phyloP scores from a whole-genome alignment of 2,888 invertebrate genomes.

The Bugula neritina region DNA sequence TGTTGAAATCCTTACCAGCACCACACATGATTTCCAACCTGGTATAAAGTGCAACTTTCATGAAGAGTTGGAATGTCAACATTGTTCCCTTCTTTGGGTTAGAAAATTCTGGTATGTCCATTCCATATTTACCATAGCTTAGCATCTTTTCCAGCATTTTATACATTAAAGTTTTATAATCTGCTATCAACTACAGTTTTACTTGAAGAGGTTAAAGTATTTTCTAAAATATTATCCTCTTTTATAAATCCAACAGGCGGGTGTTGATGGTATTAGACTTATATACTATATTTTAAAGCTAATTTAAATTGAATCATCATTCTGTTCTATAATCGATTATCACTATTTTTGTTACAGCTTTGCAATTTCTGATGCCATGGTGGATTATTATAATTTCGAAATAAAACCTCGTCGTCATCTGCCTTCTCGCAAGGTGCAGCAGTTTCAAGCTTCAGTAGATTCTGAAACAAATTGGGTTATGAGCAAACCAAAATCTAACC shows the following conservation, averaged over 20 bases:
- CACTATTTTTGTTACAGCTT: conserved; percentile 35
- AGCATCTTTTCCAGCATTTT: no score
- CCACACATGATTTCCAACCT: conserved; percentile 36
- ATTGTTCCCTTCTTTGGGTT: conserved; percentile 38
- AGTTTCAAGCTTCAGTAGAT: neutral
- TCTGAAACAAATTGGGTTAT: neutral
- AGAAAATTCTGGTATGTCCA: conserved; percentile 37
- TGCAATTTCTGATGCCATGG: conserved; percentile 37
- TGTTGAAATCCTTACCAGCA: conserved; percentile 34
- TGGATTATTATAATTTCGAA: conserved; percentile 33
- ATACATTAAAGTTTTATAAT: no score
- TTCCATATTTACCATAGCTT: no score
- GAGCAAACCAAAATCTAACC: neutral
- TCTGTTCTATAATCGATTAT: no score
- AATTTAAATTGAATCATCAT: no score
- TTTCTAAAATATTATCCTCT: no score
- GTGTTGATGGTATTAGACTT: no score
- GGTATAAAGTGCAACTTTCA: conserved; percentile 37
- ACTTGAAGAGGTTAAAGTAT: no score
- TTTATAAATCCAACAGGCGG: no score
- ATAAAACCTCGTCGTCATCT: conserved; percentile 31
- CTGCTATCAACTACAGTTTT: no score
- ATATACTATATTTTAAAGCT: no score
- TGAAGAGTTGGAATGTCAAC: conserved; percentile 38
- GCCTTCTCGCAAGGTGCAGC: neutral